A percentile compares a stretch with the other conserved stretches of the same genome.
These are phyloP conservation scores for Myzus persicae DNA, from an alignment of 1,140 invertebrate species.

Conservation along the genomic window DNA sequence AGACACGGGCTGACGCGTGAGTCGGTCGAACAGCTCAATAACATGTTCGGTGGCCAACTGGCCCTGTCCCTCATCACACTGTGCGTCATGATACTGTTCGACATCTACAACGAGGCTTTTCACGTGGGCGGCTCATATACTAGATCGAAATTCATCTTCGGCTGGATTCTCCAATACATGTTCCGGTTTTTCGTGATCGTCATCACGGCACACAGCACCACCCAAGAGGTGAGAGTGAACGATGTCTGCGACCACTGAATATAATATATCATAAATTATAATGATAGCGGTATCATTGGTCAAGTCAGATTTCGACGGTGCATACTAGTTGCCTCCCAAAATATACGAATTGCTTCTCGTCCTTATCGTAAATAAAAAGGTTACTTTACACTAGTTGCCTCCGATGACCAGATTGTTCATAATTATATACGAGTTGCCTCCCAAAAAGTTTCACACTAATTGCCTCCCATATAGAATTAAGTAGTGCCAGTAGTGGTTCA, in stretches of 20 bases:
- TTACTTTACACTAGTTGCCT: too few species aligned
- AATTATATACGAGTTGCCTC: too few species aligned
- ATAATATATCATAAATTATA: neutral
- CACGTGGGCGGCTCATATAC: neutral
- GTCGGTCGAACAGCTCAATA: conserved; percentile 11
- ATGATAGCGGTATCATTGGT: neutral
- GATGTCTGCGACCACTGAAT: neutral
- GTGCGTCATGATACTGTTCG: conserved; percentile 30
- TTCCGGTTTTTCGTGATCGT: conserved; percentile 10
- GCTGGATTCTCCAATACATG: conserved; percentile 13
- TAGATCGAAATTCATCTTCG: conserved; percentile 22
- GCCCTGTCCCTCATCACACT: neutral
- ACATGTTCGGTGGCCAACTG: conserved; percentile 16
- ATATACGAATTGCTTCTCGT: too few species aligned
- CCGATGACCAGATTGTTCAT: too few species aligned
- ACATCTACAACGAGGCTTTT: conserved; percentile 49
- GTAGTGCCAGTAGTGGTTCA: too few species aligned
- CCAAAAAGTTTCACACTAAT: too few species aligned
- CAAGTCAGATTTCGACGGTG: neutral
- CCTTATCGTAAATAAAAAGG: too few species aligned
- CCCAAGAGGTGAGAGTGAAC: conserved; percentile 28
- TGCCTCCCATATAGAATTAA: too few species aligned
- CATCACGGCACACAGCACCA: conserved; percentile 18
- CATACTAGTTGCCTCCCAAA: too few species aligned
- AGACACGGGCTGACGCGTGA: neutral